phyloP scores from a whole-genome alignment of 2,113 vertebrate genomes.

The Grus americana region DNA sequence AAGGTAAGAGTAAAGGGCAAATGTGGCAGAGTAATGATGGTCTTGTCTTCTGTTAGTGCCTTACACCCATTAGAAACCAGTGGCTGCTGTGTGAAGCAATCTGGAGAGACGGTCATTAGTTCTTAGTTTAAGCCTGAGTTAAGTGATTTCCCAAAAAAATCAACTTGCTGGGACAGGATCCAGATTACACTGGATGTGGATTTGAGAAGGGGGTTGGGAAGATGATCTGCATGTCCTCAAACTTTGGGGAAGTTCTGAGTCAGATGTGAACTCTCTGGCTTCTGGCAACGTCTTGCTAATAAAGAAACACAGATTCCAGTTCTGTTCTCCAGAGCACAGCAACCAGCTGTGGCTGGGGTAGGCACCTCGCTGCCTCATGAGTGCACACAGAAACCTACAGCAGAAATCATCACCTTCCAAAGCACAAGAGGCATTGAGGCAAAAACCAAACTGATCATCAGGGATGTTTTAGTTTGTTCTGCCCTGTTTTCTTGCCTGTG shows the following conservation, averaged over 20 bases:
- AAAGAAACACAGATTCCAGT: not conserved
- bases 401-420: not conserved
- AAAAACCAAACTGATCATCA: not conserved
- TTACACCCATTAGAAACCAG: not conserved
- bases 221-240: slow-evolving; percentile 46
- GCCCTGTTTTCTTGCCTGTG: not conserved
- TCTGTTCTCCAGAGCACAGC: not conserved
- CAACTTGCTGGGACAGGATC: not conserved
- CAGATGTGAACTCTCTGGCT: slow-evolving; percentile 65
- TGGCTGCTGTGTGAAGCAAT: not conserved
- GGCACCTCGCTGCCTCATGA: not conserved
- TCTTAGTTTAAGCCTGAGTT: not conserved
- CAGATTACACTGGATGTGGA: slow-evolving; percentile 35
- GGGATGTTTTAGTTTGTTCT: not conserved
- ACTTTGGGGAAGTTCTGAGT: slow-evolving; percentile 69
- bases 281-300: not conserved
- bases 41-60: not conserved
- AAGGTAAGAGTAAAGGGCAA: slow-evolving; percentile 86
- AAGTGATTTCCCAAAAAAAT: not conserved
- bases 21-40: not conserved
- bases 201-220: slow-evolving; percentile 35
- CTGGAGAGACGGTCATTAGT: not conserved
- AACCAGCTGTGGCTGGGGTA: not conserved
- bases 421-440: not conserved
- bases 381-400: not conserved